Evolutionary conservation across 2,888 invertebrate genomes (phyloP), one percentile per base, ranked within the genome.

Genomic region (Monopis laevigella): DNA sequence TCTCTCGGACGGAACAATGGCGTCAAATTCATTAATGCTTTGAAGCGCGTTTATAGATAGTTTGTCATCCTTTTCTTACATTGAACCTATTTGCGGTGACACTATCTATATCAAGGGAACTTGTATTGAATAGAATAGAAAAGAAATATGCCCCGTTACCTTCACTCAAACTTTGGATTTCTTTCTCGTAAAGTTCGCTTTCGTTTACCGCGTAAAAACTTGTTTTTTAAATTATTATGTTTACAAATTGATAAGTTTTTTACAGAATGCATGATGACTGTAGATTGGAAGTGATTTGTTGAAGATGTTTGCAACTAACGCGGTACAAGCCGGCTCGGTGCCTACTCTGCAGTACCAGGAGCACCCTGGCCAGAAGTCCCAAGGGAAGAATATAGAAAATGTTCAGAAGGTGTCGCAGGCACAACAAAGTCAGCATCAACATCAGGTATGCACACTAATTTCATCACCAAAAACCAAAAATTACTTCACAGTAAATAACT

Each of bases 271-370:
- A 43, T 42, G 40, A 39, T 40, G 42, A 42, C 28, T 43, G 45
- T 36, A 4, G 10, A 19, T 13, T 21, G 21, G n/a, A 16, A 32
- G 32, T 32, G n/a, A 32, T 36, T n/a, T 21, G 2, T 7, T 17
- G 5, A 72, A 65, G 46, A 85, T 86, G 82, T 86, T 86, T 56
- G 83, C 85, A 32, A 83, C 84, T 48, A 86, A 85, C 59, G 65
- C 84, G 30, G 84, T 86, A 48, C 84, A 84, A 62, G 74, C 84
- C 65, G 84, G 83, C 50, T 73, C 84, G 43, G 85, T 85, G 54
- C 83, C 85, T 51, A 81, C 82, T 40, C 84, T 88, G 47, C 88
- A 88, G 60, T 88, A 88, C 61, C 88, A 88, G 61, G 86, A 87
- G 47, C 87, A 88, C 57, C 80, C 83, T 43, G 68, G 74, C 46